Evolutionary conservation across 2,113 vertebrate species (phyloP).

Genomic region (Puma concolor): DNA sequence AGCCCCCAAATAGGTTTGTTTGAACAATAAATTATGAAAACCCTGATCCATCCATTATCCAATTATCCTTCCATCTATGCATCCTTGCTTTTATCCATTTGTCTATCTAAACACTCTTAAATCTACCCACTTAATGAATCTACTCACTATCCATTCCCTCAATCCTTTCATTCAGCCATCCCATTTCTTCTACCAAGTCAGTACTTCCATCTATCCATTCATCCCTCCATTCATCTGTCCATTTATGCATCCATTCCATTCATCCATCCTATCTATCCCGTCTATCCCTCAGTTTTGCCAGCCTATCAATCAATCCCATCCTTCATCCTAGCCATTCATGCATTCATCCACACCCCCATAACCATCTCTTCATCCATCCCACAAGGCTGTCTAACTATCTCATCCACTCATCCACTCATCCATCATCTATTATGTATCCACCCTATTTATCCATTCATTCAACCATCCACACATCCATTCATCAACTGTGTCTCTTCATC

Average conservation of each 20-base stretch:
- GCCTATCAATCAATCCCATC: neutral
- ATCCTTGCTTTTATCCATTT: neutral
- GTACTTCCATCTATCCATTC: neutral
- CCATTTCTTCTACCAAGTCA: neutral
- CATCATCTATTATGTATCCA: neutral
- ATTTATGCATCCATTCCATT: neutral
- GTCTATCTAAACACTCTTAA: neutral
- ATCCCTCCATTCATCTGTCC: neutral
- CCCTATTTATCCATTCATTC: neutral
- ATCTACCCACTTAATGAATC: neutral
- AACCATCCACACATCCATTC: neutral
- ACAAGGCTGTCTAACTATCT: neutral
- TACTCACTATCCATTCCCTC: neutral
- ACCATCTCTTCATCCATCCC: neutral
- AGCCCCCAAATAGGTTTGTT: neutral
- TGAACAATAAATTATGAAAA: constrained; percentile 27
- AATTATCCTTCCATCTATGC: neutral
- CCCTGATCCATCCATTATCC: neutral
- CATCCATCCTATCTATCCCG: neutral
- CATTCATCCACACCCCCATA: neutral
- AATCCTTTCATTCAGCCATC: neutral
- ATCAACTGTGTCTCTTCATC: neutral
- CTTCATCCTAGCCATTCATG: neutral
- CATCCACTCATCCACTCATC: neutral
- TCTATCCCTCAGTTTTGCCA: neutral